These are phyloP conservation scores for Aquatica leii DNA, from an alignment of 2,888 invertebrate species.

Conservation along the genomic window DNA sequence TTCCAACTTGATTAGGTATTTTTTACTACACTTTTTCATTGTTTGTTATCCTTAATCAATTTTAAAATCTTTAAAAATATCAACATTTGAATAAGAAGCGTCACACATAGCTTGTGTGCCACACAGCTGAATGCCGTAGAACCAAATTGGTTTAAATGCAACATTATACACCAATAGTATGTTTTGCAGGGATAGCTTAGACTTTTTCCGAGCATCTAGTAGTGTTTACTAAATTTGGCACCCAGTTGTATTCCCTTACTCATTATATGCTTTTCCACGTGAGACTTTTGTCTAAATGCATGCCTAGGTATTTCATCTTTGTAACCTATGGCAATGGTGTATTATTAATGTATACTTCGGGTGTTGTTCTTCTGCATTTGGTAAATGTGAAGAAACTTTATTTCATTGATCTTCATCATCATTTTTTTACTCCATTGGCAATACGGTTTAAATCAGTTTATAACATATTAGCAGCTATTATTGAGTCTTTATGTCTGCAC, in stretches of 20 bases:
- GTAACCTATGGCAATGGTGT: background rate
- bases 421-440: no score
- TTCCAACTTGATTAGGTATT: no score
- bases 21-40: no score
- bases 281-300: background rate
- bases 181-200: constrained; percentile 16
- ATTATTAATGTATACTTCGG: background rate
- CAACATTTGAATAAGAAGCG: background rate
- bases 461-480: background rate
- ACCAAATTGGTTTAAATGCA: constrained; percentile 21
- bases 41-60: no score
- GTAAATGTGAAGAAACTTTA: constrained; percentile 12
- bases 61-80: no score
- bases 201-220: constrained; percentile 20
- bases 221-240: no score
- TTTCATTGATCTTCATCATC: no score
- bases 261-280: constrained; percentile 19
- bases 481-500: background rate
- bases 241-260: no score
- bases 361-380: constrained; percentile 27
- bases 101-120: constrained; percentile 8
- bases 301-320: background rate
- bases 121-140: constrained; percentile 10
- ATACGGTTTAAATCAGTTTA: background rate
- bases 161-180: constrained; percentile 19